Evolutionary conservation across 2,113 vertebrate species (phyloP), one percentile per base, ranked within the genome.

Genomic region (Acanthisitta chloris): DNA sequence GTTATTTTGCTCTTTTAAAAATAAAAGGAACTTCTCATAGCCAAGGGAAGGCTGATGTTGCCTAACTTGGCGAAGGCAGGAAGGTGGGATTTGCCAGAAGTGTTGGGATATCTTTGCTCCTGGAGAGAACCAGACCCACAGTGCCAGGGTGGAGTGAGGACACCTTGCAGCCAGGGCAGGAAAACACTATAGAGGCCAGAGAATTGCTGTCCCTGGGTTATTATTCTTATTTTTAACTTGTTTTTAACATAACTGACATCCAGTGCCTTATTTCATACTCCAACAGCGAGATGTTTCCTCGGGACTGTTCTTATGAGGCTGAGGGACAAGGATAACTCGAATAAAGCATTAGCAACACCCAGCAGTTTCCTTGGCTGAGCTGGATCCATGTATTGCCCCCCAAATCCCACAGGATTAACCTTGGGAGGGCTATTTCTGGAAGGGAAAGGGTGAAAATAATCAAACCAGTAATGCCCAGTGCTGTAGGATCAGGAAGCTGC

Each of bases 331-430:
- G 12, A 4, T 2, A 52, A 52, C 36, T 58, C 46, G 34, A 71
- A 64, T 8, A 23, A 48, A 73, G 48, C 40, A 12, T 9, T 14
- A 48, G 33, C 25, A 61, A 17, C 3, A 15, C 21, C 48, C 80
- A 69, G 72, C 49, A 28, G 4, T 8, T 36, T 67, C 36, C 64
- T 13, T 21, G 20, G 55, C 67, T n/a, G 46, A 49, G 10, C 57
- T 26, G 0, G 8, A 5, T 19, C 9, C 2, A 9, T 4, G 33
- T 4, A 25, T 1, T 16, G 40, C 21, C 33, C 21, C 5, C 36
- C 55, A 45, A 36, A 64, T 49, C 62, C 76, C 80, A 26, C 23
- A 13, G 34, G 20, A 46, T 10, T 64, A 26, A 40, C 31, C 34
- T 3, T 8, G 40, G 3, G 40, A 16, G 33, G 9, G 14, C 0